Base-by-base conservation (phyloP, 2,797 vertebrate genomes). In the Thamnophis elegans region DNA sequence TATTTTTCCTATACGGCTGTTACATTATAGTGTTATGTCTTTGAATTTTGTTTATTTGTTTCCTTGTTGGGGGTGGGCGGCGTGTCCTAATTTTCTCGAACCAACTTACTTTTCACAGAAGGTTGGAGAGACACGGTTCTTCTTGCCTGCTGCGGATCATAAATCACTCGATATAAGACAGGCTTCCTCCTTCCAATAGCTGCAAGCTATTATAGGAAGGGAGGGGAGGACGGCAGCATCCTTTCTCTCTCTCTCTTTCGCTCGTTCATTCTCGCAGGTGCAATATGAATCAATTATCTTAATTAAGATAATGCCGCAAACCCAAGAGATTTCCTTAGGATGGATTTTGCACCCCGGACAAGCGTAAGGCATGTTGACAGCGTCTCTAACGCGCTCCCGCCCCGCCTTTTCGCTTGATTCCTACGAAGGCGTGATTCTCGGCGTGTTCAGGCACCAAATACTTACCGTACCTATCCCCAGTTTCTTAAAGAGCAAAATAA, bases 261-360 rank as follows among this genome's bases (percentile, higher is more conserved):
- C 90, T 89, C 93, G 88, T 94, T 92, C 92, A 92, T 96, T 97
- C 98, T 98, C 97, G 97, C 98, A 98, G 98, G 98, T 98, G 98
- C 97, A 98, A 98, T 98, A 97, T 97, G 97, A 98, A 98, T 98
- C 97, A 98, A 98, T 98, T 98, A 98, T 97, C 97, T 98, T 98
- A 98, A 98, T 98, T 98, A 98, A 98, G 97, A 97, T 97, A 97
- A 97, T 97, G 97, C 97, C 93, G 91, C 97, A 96, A 97, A 95
- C 97, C 98, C 98, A 95, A 93, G 98, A 98, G 98, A 97, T 96
- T 97, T 97, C 92, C 94, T 93, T 92, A 91, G 95, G 96, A 96
- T 92, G 94, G 95, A 94, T 97, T 97, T 96, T 96, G 95, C 85
- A 90, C 96, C 96, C 94, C 53, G 96, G 97, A 97, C 97, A 95